These are phyloP conservation scores for Nycticryphes semicollaris DNA, from an alignment of 2,113 vertebrate genomes.

Conservation along the genomic window DNA sequence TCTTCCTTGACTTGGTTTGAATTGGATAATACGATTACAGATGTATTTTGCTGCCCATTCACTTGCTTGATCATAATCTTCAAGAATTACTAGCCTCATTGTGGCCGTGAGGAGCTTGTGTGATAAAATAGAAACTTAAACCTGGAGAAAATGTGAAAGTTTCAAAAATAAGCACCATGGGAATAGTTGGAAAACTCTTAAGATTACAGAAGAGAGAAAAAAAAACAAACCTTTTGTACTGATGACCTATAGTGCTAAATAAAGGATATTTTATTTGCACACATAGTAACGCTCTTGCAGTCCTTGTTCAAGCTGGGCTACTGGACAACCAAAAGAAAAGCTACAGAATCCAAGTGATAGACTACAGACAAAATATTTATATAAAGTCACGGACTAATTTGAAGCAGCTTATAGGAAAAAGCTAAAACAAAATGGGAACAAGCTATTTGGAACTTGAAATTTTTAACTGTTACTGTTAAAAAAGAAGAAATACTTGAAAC, in stretches of 20 bases:
- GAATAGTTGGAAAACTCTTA: not conserved
- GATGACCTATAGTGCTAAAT: not conserved
- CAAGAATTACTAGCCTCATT: constrained; percentile 97
- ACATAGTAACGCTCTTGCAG: not conserved
- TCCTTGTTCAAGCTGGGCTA: not conserved
- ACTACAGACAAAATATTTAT: not conserved
- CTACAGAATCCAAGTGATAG: not conserved
- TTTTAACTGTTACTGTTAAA: not conserved
- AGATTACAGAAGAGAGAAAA: not conserved
- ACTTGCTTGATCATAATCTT: constrained; percentile 92
- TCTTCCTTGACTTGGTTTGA: constrained; percentile 84
- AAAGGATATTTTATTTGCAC: not conserved
- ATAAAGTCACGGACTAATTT: not conserved
- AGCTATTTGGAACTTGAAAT: not conserved
- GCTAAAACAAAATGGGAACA: not conserved
- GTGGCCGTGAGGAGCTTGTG: constrained; percentile 2
- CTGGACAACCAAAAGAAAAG: not conserved
- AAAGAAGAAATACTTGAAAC: not conserved
- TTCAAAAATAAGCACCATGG: not conserved
- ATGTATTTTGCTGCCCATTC: constrained; percentile 99
- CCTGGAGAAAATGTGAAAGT: constrained; percentile 46
- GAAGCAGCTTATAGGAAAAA: not conserved
- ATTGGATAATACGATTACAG: constrained; percentile 91
- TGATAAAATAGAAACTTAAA: constrained; percentile 14
- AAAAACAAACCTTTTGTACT: not conserved